A percentile compares a stretch with the other conserved stretches of the same genome.
Evolutionary conservation across 2,113 vertebrate species (phyloP).

Genomic region (Hippotragus niger): DNA sequence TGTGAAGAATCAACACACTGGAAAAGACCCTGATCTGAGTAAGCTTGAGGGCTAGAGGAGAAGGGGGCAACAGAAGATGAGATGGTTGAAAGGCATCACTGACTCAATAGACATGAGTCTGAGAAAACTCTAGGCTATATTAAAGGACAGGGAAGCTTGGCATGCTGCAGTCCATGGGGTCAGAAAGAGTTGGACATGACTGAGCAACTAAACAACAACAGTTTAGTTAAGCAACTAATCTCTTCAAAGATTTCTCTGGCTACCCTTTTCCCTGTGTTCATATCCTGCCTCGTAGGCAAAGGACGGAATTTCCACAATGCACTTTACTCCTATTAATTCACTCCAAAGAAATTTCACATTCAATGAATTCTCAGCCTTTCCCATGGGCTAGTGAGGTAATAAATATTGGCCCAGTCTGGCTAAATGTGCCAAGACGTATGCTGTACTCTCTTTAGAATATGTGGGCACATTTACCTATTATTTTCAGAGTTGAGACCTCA

Average conservation of each 20-base stretch:
- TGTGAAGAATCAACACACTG: not conserved
- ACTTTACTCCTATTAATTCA: not conserved
- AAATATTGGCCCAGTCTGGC: not conserved
- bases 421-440: not conserved
- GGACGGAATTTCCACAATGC: not conserved
- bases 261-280: not conserved
- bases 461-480: not conserved
- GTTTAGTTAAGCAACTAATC: not conserved
- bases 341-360: not conserved
- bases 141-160: not conserved
- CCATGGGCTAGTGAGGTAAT: not conserved
- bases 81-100: not conserved
- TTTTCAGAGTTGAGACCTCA: not conserved
- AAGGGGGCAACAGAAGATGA: not conserved
- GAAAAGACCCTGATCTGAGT: not conserved
- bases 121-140: not conserved
- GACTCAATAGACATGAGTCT: not conserved
- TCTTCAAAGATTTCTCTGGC: not conserved
- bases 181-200: not conserved
- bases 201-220: not conserved
- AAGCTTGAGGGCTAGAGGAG: not conserved
- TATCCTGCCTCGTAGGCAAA: not conserved
- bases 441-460: not conserved
- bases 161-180: not conserved
- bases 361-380: not conserved